These are phyloP conservation scores for Trogon surrucura DNA, from an alignment of 2,113 vertebrate genomes.

Conservation along the genomic window DNA sequence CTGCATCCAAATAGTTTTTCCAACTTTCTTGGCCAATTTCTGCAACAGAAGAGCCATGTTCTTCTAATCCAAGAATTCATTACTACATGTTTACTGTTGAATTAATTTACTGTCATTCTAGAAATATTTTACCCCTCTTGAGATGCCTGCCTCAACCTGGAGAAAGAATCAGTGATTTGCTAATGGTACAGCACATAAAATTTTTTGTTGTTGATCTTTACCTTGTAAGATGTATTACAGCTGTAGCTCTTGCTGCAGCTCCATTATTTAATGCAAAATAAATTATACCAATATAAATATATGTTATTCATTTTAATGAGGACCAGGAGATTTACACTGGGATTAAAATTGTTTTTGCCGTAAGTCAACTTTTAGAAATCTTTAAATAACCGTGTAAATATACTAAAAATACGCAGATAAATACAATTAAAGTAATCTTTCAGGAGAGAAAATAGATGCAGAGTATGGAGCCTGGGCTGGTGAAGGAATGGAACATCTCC, in stretches of 20 bases:
- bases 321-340: neutral
- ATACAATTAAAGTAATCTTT: neutral
- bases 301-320: constrained; percentile 25
- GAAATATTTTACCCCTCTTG: constrained; percentile 17
- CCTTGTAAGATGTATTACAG: constrained; percentile 34
- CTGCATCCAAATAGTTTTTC: constrained; percentile 26
- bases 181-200: neutral
- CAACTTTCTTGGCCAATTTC: neutral
- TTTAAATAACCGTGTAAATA: neutral
- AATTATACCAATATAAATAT: neutral
- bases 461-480: neutral
- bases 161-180: neutral
- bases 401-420: neutral
- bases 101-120: constrained; percentile 46
- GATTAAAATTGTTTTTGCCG: constrained; percentile 6
- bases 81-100: constrained; percentile 40
- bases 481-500: neutral
- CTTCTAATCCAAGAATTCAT: constrained; percentile 31
- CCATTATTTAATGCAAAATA: constrained; percentile 13
- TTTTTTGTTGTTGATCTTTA: constrained; percentile 29
- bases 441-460: neutral
- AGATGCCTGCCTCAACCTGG: constrained; percentile 29
- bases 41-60: neutral
- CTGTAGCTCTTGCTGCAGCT: neutral
- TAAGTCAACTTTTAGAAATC: neutral